Evolutionary conservation across 2,797 vertebrate species (phyloP).

Genomic region (Pantherophis alleghaniensis): DNA sequence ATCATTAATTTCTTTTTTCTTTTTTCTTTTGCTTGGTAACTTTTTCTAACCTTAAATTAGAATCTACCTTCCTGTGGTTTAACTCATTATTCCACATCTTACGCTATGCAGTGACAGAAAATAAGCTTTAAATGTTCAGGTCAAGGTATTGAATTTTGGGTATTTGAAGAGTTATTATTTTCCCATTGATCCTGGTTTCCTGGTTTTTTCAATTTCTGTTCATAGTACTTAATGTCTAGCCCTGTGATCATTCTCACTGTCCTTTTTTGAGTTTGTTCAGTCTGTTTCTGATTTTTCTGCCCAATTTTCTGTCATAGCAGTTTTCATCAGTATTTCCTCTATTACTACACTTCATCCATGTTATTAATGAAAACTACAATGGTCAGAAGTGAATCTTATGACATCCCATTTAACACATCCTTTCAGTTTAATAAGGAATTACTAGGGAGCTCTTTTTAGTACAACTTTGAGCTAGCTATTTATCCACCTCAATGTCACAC

Average conservation of each 20-base stretch:
- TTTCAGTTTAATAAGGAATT: not conserved
- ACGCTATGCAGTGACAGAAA: not conserved
- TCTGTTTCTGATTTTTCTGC: not conserved
- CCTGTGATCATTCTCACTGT: not conserved
- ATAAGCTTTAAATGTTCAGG: not conserved
- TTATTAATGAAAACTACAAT: not conserved
- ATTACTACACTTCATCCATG: not conserved
- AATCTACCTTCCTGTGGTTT: not conserved
- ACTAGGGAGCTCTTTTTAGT: not conserved
- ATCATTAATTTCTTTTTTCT: no score
- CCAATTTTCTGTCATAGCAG: not conserved
- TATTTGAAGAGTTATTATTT: not conserved
- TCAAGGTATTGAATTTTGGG: not conserved
- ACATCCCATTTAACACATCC: not conserved
- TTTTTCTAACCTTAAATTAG: not conserved
- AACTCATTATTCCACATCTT: not conserved
- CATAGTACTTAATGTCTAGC: not conserved
- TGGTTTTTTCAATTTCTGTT: not conserved
- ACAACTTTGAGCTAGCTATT: not conserved
- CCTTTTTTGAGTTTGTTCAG: not conserved
- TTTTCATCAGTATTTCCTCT: not conserved
- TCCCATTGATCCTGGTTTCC: not conserved
- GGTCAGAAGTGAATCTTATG: not conserved
- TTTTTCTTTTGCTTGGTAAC: not conserved
- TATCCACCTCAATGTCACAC: not conserved